phyloP scores from a whole-genome alignment of 2,113 vertebrate genomes.

The Chamaetylas fuelleborni region DNA sequence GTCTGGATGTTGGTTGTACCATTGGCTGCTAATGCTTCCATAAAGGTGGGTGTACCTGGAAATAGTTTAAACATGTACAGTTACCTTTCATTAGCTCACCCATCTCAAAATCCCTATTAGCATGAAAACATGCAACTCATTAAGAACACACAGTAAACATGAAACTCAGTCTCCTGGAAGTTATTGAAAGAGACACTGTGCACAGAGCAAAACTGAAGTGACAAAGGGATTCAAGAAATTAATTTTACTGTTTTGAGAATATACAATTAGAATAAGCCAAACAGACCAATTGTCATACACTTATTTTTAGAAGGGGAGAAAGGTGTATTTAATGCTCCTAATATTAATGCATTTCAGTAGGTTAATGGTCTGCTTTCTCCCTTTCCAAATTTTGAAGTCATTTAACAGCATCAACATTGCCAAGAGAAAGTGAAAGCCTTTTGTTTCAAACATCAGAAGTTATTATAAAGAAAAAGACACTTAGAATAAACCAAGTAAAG shows the following conservation, averaged over 20 bases:
- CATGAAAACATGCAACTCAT: neutral
- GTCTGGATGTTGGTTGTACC: slow-evolving; percentile 80
- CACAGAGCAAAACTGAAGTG: neutral
- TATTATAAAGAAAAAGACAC: neutral
- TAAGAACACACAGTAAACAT: neutral
- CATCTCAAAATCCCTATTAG: neutral
- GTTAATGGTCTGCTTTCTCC: neutral
- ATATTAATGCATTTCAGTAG: neutral
- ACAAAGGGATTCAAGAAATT: neutral
- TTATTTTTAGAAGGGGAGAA: neutral
- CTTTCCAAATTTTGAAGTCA: neutral
- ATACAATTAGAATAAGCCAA: neutral
- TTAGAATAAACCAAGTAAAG: neutral
- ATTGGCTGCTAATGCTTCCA: slow-evolving; percentile 84
- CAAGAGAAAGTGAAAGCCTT: neutral
- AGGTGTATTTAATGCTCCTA: neutral
- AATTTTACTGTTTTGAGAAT: neutral
- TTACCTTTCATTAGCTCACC: neutral
- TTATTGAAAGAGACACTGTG: neutral
- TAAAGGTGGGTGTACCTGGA: slow-evolving; percentile 81
- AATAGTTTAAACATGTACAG: slow-evolving; percentile 22
- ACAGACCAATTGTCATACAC: neutral
- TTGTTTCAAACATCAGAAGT: neutral
- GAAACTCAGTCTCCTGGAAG: neutral
- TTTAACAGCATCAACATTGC: neutral